phyloP scores from a whole-genome alignment of 2,888 invertebrate genomes.

The Mallateleia sp. region DNA sequence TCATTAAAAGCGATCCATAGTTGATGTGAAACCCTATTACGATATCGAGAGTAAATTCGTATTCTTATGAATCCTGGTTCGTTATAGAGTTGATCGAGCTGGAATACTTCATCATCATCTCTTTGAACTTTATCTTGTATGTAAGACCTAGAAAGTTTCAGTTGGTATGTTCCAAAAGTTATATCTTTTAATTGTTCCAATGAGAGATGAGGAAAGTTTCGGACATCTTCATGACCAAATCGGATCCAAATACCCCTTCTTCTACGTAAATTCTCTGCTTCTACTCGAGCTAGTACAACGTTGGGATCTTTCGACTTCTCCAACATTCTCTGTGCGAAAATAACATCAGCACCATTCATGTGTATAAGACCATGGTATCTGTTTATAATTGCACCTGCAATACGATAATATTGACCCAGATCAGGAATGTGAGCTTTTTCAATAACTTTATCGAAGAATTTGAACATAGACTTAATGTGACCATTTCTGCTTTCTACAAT shows the following conservation, averaged over 20 bases:
- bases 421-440: too few relatives aligned
- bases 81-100: background rate
- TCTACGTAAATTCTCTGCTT: slow-evolving; percentile 38
- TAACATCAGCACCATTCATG: slow-evolving; percentile 32
- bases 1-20: too few relatives aligned
- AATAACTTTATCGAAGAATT: slow-evolving; percentile 24
- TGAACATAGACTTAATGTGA: slow-evolving; percentile 19
- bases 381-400: slow-evolving; percentile 38
- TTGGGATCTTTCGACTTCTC: slow-evolving; percentile 28
- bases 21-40: background rate
- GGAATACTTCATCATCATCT: slow-evolving; percentile 1
- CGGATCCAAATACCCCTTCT: background rate
- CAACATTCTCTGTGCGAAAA: slow-evolving; percentile 14
- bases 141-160: background rate
- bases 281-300: slow-evolving; percentile 34
- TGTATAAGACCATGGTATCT: slow-evolving; percentile 28
- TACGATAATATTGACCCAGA: too few relatives aligned
- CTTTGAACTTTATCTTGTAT: slow-evolving; percentile 10
- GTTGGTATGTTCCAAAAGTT: slow-evolving; percentile 39
- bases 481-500: slow-evolving; percentile 49
- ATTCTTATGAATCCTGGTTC: background rate
- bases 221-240: too few relatives aligned
- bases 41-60: slow-evolving; percentile 5
- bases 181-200: too few relatives aligned
- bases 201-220: too few relatives aligned